Percentiles rank a stretch among this genome's conserved stretches.
These are phyloP conservation scores for Odobenus rosmarus DNA, from an alignment of 2,113 vertebrate genomes.

Conservation along the genomic window DNA sequence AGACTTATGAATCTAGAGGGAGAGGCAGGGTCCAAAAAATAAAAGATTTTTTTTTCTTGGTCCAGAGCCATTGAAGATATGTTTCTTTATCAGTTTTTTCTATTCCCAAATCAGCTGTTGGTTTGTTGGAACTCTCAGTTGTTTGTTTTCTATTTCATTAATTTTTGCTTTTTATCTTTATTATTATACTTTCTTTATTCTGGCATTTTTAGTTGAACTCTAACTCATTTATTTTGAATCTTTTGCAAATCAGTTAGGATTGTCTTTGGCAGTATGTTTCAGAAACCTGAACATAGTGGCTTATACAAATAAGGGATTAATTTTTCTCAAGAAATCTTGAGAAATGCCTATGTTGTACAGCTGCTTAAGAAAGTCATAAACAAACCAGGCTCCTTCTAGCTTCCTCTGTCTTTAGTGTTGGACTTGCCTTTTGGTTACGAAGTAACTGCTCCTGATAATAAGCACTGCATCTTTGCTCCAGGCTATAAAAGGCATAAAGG, in stretches of 20 bases:
- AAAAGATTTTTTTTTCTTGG: not conserved
- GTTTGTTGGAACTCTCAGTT: constrained; percentile 11
- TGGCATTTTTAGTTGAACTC: constrained; percentile 3
- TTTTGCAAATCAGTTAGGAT: not conserved
- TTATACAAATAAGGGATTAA: constrained; percentile 29
- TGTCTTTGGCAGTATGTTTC: not conserved
- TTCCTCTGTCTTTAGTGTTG: not conserved
- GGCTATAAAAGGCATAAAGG: not conserved
- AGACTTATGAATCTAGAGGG: not conserved
- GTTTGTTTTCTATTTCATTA: constrained; percentile 17
- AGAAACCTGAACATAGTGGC: constrained; percentile 14
- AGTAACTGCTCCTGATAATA: not conserved
- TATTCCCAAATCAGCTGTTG: not conserved
- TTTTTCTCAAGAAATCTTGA: constrained; percentile 40
- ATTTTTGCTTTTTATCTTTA: constrained; percentile 52
- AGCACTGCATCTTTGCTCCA: not conserved
- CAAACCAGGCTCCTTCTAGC: not conserved
- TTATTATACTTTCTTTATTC: not conserved
- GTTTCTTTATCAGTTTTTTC: not conserved
- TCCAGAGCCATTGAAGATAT: not conserved
- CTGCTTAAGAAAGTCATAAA: constrained; percentile 7
- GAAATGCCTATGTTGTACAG: not conserved
- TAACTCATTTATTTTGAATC: constrained; percentile 30
- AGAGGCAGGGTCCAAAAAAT: not conserved
- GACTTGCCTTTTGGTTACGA: not conserved